Evolutionary conservation across 2,888 invertebrate species (phyloP), one percentile per base, ranked within the genome.

Genomic region (Melanostoma scalare): DNA sequence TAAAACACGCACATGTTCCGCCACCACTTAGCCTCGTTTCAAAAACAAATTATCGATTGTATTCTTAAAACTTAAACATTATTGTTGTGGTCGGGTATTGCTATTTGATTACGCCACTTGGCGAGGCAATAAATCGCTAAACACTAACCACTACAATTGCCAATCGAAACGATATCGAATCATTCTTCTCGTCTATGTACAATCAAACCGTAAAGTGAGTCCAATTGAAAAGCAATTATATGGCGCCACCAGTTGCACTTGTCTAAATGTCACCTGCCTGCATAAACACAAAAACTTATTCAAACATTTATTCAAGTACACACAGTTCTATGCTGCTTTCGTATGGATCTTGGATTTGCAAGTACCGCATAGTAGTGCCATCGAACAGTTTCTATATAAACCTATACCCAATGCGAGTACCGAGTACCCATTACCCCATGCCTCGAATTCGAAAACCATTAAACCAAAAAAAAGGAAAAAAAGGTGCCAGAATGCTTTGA

Each of bases 201-300:
- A 20, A 20, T 20, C 20, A 65, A 65, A 52, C 40, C 50, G 31
- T 31, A 65, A 40, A 52, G 71, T 42, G 56, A 60, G 10, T 58
- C 20, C 65, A 84, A 84, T 84, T 74, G 79, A 79, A 84, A 78
- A 74, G 79, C 79, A 84, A 84, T 84, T 84, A 84, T 50, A 56
- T 69, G 74, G 73, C 78, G 79, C 79, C 82, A 78, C 74, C 58
- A 79, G 82, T 79, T 84, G 74, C 78, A 78, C 69, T 79, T 60
- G 53, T 84, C 73, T 78, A 74, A 84, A 84, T 84, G 82, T 84
- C 82, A 84, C 68, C 79, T 73, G 71, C 44, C 65, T 63, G 69
- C 69, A 72, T 72, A 48, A 61, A 67, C 55, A 73, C 48, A 48
- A 53, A 76, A 84, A 84, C 78, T 84, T 78, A 78, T 84, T 74